phyloP scores from a whole-genome alignment of 2,888 invertebrate genomes.

The Drosophila algonquin region DNA sequence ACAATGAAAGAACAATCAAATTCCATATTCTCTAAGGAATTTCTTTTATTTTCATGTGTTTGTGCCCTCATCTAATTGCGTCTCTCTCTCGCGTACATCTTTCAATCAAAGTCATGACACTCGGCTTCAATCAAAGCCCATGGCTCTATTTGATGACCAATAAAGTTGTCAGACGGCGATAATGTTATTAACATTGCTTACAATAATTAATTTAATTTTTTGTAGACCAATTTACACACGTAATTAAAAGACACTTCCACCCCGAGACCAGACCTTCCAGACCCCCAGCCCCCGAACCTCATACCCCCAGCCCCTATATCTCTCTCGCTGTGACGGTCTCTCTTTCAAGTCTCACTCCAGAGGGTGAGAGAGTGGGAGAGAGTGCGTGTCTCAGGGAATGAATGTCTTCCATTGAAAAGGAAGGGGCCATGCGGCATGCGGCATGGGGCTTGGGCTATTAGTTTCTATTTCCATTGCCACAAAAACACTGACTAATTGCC shows the following conservation, averaged over 20 bases:
- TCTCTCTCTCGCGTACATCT: not conserved
- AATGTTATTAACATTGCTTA: constrained; percentile 60
- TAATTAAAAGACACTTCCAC: constrained; percentile 33
- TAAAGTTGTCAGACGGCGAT: constrained; percentile 56
- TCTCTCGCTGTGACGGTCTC: constrained; percentile 17
- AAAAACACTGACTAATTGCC: constrained; percentile 54
- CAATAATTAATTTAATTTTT: constrained; percentile 65
- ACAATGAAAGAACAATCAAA: not conserved
- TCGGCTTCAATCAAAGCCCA: constrained; percentile 8
- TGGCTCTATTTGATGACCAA: constrained; percentile 34
- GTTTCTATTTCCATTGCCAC: constrained; percentile 58
- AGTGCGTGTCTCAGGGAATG: constrained; percentile 42
- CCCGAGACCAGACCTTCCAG: not conserved
- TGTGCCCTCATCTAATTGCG: not conserved
- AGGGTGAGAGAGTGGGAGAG: constrained; percentile 23
- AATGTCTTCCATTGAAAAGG: constrained; percentile 31
- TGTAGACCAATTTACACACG: constrained; percentile 45
- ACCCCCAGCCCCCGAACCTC: constrained; percentile 4
- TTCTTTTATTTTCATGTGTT: not conserved
- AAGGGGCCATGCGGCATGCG: not conserved
- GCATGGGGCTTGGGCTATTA: constrained; percentile 45
- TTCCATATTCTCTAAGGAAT: not conserved
- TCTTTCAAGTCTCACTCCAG: constrained; percentile 33
- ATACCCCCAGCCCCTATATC: not conserved
- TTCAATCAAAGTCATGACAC: constrained; percentile 44